Evolutionary conservation across 2,888 invertebrate species (phyloP), one percentile per base, ranked within the genome.

Genomic region (Plebejus argus): DNA sequence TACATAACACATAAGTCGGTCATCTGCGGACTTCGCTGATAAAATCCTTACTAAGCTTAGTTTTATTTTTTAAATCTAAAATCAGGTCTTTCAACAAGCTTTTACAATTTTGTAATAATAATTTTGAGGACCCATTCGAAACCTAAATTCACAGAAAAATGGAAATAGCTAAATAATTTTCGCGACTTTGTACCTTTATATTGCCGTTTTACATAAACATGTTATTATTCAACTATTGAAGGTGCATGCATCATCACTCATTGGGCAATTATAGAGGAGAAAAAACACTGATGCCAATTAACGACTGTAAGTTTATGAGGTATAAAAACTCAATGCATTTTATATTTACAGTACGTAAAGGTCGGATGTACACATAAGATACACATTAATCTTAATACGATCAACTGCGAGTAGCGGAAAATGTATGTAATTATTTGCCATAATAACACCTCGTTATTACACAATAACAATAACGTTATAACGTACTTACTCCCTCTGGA

Each of bases 111-210:
- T 45, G 45, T 45, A 10, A 45, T 10, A 45, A 45, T 10, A 45
- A 45, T 10, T 10, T 10, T 39, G 0, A 39, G 28, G 28, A 39
- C 45, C 10, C 45, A 10, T 10, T 45, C 10, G 39, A 45, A 45
- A 45, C 45, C 10, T 10, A 10, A 45, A 45, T 45, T 3, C 45
- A 45, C 10, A 45, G 28, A 28, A 28, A 28, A 28, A 28, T 2
- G 45, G 45, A 58, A 58, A 58, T 10, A 7, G 58, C 20, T 6
- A 58, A 61, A 66, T 66, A 66, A 28, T 33, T 28, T 66, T 66
- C 28, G 5, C 66, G 18, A 66, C 18, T 66, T 66, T 33, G 66
- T 66, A 23, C 85, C 84, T 85, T 85, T 85, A 85, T 85, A 87
- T 86, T 75, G 75, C 56, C 58, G 77, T 77, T 28, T 66, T 66